These are phyloP conservation scores for Trachythela sp. DNA, from an alignment of 64 coral and sea anemone species.

Conservation along the genomic window DNA sequence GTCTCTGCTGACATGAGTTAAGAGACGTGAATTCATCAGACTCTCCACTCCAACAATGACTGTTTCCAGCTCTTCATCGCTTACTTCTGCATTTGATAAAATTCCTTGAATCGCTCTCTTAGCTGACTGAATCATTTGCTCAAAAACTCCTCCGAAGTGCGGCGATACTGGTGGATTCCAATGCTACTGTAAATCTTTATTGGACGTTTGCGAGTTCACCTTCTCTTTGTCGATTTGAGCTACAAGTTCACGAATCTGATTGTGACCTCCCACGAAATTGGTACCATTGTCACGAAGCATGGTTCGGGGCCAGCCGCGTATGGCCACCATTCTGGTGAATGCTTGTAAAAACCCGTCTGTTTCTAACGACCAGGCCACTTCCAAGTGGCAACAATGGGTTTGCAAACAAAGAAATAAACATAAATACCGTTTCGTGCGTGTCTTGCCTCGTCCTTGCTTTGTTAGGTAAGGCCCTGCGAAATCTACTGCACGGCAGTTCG, in stretches of 20 bases:
- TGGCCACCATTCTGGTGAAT: neutral
- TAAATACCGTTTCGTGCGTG: conserved; percentile 33
- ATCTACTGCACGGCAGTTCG: conserved; percentile 33
- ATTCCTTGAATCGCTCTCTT: no score
- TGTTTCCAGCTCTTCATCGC: no score
- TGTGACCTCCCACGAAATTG: no score
- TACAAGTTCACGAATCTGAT: no score
- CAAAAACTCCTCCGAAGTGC: conserved; percentile 17
- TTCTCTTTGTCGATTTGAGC: no score
- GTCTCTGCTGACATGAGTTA: neutral
- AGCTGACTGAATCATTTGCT: neutral
- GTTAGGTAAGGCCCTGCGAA: conserved; percentile 49
- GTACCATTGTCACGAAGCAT: neutral
- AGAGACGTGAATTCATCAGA: no score
- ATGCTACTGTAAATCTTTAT: neutral
- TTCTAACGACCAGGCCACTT: conserved; percentile 44
- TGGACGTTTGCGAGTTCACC: no score
- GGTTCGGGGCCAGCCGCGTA: neutral
- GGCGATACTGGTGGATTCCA: conserved; percentile 26
- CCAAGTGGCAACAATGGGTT: conserved; percentile 45
- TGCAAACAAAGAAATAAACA: conserved; percentile 49
- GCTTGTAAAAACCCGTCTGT: conserved; percentile 21
- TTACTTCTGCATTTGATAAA: no score
- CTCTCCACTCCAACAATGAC: no score
- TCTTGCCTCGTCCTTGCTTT: neutral